Conservation (phyloP, 2,797 vertebrate genomes). For the Lagodon rhomboides region DNA sequence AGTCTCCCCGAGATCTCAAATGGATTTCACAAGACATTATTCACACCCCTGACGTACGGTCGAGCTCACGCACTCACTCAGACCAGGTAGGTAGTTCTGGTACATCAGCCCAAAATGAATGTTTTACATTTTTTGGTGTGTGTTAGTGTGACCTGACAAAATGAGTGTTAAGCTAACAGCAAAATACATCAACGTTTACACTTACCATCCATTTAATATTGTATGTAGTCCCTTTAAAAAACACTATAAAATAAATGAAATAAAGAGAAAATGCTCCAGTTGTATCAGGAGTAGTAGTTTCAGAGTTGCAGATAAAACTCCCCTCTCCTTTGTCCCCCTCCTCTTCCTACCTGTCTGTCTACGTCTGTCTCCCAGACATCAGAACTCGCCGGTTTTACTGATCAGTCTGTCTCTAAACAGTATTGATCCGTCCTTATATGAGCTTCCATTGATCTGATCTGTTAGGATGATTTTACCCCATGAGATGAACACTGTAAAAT, state of each 20-base stretch:
- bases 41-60: too few species aligned
- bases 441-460: conserved; percentile 69
- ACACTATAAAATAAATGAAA: background rate
- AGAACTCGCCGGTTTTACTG: conserved; percentile 59
- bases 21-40: too few species aligned
- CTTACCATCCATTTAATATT: background rate
- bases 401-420: conserved; percentile 73
- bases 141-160: too few species aligned
- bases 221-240: background rate
- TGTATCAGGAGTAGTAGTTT: background rate
- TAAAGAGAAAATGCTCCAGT: background rate
- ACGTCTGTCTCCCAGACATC: conserved; percentile 62
- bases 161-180: too few species aligned
- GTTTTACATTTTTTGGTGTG: too few species aligned
- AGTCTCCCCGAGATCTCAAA: too few species aligned
- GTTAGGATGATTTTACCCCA: conserved; percentile 60
- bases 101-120: too few species aligned
- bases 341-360: conserved; percentile 23
- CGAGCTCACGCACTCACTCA: too few species aligned
- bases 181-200: too few species aligned
- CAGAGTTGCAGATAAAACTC: conserved; percentile 30
- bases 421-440: conserved; percentile 57
- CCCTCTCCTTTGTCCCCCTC: conserved; percentile 5
- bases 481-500: conserved; percentile 69
- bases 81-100: too few species aligned